Conservation (phyloP, 2,113 vertebrate species). For the Sceloporus undulatus region DNA sequence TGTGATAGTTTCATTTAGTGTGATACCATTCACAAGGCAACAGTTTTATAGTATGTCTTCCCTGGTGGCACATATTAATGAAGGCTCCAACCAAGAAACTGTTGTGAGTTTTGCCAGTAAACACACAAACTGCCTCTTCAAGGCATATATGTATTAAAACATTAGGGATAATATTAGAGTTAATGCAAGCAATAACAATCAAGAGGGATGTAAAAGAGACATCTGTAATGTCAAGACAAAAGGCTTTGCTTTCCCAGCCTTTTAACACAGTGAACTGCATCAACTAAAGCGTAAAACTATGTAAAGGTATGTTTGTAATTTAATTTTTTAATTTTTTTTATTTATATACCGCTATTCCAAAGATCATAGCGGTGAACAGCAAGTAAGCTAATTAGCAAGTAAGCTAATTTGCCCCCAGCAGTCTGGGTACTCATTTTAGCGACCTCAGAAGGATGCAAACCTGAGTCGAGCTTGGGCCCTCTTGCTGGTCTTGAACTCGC, state of each 20-base stretch:
- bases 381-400: too few species aligned
- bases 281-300: not conserved
- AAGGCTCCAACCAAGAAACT: slow-evolving; percentile 69
- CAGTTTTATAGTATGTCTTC: slow-evolving; percentile 78
- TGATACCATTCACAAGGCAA: slow-evolving; percentile 63
- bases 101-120: slow-evolving; percentile 71
- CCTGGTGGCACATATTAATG: slow-evolving; percentile 78
- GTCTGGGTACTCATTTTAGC: too few species aligned
- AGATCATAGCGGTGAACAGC: too few species aligned
- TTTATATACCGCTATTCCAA: too few species aligned
- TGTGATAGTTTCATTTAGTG: slow-evolving; percentile 57
- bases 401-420: too few species aligned
- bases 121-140: slow-evolving; percentile 75
- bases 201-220: not conserved
- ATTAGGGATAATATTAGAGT: slow-evolving; percentile 72
- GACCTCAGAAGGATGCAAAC: too few species aligned
- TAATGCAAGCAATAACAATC: slow-evolving; percentile 71
- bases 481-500: too few species aligned
- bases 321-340: too few species aligned
- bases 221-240: slow-evolving; percentile 33
- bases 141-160: slow-evolving; percentile 65
- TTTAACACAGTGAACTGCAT: not conserved
- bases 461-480: too few species aligned
- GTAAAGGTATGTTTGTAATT: too few species aligned
- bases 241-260: not conserved